Conservation (phyloP, 2,888 invertebrate genomes). For the Erannis defoliaria region DNA sequence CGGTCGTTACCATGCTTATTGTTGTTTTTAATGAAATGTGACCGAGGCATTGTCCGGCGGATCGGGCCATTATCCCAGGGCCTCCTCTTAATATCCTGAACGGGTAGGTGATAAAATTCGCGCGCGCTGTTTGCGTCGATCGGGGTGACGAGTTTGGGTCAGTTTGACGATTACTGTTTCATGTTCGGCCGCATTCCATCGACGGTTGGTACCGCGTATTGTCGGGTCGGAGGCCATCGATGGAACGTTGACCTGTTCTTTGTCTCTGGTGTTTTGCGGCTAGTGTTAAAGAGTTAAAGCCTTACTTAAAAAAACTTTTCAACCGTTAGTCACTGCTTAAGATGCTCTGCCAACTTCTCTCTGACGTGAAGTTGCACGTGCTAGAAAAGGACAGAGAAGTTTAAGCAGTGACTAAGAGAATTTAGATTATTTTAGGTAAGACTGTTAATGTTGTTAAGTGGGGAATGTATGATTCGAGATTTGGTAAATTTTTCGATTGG, state of each 20-base stretch:
- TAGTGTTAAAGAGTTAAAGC: background rate
- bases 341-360: no score
- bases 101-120: slow-evolving; percentile 71
- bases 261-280: background rate
- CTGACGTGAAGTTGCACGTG: no score
- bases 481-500: no score
- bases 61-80: slow-evolving; percentile 73
- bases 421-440: no score
- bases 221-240: slow-evolving; percentile 8
- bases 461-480: no score
- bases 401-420: no score
- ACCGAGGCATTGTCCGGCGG: slow-evolving; percentile 73
- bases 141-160: slow-evolving; percentile 65
- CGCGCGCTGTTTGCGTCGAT: slow-evolving; percentile 63
- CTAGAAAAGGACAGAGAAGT: no score
- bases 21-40: slow-evolving; percentile 80
- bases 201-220: slow-evolving; percentile 3
- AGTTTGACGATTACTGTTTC: slow-evolving; percentile 36
- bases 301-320: no score
- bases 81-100: slow-evolving; percentile 67
- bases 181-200: slow-evolving; percentile 24
- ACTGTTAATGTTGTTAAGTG: background rate
- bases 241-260: slow-evolving; percentile 1
- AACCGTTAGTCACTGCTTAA: no score
- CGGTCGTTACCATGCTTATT: slow-evolving; percentile 71